A percentile compares a stretch with the other conserved stretches of the same genome.
These are phyloP conservation scores for Fukomys damarensis DNA, from an alignment of 2,113 vertebrate species.

Conservation along the genomic window DNA sequence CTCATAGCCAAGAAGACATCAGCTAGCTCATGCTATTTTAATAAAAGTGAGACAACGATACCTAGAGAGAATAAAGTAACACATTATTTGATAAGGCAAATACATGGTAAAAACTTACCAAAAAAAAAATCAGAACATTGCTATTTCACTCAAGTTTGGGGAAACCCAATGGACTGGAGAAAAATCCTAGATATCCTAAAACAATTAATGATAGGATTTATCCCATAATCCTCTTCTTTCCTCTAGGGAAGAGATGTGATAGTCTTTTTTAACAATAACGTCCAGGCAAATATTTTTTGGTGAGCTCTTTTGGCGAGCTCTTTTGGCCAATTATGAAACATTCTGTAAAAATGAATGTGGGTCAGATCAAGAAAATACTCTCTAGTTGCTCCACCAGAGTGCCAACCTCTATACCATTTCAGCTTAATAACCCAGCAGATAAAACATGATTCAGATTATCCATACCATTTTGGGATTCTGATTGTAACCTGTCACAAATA, in stretches of 20 bases:
- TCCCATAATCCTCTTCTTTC: background rate
- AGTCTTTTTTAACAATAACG: background rate
- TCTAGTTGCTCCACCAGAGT: background rate
- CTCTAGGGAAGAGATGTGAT: background rate
- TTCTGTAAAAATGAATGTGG: background rate
- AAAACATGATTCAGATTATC: background rate
- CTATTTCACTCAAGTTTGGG: background rate
- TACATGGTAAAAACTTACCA: background rate
- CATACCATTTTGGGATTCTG: background rate
- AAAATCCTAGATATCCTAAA: background rate
- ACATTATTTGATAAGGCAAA: background rate
- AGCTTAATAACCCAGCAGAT: background rate
- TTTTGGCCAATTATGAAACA: slow-evolving; percentile 15
- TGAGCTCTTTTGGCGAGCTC: no score
- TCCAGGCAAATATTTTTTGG: background rate
- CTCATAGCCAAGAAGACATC: background rate
- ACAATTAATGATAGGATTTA: background rate
- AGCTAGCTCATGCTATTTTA: background rate
- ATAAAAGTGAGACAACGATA: background rate
- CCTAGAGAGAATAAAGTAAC: background rate
- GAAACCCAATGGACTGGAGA: rapidly evolving
- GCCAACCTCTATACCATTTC: background rate
- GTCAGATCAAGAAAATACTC: background rate
- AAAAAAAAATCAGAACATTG: background rate
- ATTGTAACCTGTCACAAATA: background rate